Evolutionary conservation across 2,888 invertebrate genomes (phyloP).

Genomic region (Acrocera orbiculus): DNA sequence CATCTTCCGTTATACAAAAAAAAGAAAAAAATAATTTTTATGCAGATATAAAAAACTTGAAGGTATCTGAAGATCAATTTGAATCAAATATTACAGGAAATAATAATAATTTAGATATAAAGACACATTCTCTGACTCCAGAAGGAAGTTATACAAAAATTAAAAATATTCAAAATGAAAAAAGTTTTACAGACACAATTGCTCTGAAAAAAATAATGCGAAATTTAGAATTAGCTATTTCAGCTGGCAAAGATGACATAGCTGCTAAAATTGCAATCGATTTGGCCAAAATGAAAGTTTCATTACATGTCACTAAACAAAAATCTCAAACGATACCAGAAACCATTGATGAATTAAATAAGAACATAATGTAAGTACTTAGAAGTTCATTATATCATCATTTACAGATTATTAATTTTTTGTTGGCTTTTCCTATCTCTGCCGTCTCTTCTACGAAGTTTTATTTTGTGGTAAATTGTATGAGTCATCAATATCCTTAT

Average conservation of each 20-base stretch:
- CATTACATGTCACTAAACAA: constrained; percentile 54
- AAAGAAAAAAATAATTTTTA: background rate
- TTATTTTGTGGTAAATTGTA: too few relatives aligned
- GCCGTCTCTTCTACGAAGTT: too few relatives aligned
- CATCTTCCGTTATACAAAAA: constrained; percentile 34
- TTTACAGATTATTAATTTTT: too few relatives aligned
- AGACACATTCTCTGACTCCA: too few relatives aligned
- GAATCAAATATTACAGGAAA: background rate
- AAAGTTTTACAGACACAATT: constrained; percentile 35
- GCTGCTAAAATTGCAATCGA: constrained; percentile 62
- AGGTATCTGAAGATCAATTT: background rate
- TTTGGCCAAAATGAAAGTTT: constrained; percentile 55
- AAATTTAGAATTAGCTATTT: constrained; percentile 59
- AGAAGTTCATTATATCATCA: too few relatives aligned
- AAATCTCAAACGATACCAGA: constrained; percentile 17
- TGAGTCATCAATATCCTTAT: too few relatives aligned
- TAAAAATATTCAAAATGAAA: constrained; percentile 2
- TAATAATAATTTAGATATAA: too few relatives aligned
- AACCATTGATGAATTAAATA: background rate
- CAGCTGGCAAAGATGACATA: constrained; percentile 53
- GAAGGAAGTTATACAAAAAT: constrained; percentile 13
- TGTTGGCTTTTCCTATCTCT: too few relatives aligned
- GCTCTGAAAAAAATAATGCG: constrained; percentile 46
- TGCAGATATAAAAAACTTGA: background rate
- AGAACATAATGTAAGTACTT: background rate